Evolutionary conservation across 2,113 vertebrate genomes (phyloP), one percentile per base, ranked within the genome.

Genomic region (Pitta sordida): DNA sequence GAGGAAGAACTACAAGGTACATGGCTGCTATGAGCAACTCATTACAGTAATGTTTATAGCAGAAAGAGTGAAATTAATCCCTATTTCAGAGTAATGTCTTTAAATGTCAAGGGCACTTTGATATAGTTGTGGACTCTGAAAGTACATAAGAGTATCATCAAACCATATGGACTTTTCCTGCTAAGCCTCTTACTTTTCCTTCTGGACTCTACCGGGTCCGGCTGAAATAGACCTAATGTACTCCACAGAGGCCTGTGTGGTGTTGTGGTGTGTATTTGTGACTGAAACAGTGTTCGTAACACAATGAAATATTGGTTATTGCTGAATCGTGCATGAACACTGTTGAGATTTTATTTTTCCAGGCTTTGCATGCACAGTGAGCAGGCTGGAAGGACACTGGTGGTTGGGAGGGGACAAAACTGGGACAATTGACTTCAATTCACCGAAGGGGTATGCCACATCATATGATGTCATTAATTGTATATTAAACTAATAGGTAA

Each of bases 401-500:
- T 23, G 2, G 1, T 1, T 76, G 22, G 7, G 8, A 39, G 10
- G 3, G 18, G 4, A 26, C 5, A 29, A 5, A 37, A 2, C 5
- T 13, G 14, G 30, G 18, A 53, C 18, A 48, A 7, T 10, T 49
- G 27, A 79, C 1, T 17, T 3, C 13, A 21, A 1, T 3, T 51
- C 9, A 43, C 10, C 15, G 27, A 15, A 65, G 17, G 3, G 15
- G 20, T 55, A 19, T 3, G 71, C 24, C 11, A 8, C 43, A 36
- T 5, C 3, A 18, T 30, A 41, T 19, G 11, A 11, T 7, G 4
- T 32, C 6, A 52, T 56, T 5, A 87, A 82, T 82, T 34, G 4
- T 24, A 15, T n/a, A 10, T 46, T 53, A 32, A 63, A 26, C 2
- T 32, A 37, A 20, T 37, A 21, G 39, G 13, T 29, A 51, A 78